Conservation (phyloP, 2,113 vertebrate genomes). For the Arothron firmamentum region DNA sequence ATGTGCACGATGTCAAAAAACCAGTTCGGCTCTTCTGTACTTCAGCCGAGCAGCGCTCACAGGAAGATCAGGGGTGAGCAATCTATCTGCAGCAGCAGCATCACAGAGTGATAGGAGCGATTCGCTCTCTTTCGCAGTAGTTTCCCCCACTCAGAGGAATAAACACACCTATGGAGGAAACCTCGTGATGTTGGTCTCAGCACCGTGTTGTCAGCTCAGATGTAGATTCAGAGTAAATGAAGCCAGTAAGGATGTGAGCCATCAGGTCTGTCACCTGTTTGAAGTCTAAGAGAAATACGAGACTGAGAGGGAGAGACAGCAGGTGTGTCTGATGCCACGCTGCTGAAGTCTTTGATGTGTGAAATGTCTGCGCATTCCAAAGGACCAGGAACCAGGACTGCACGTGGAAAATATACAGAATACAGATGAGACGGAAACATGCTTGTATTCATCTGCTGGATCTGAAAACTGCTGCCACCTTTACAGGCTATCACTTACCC, state of each 20-base stretch:
- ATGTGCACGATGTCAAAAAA: too few species aligned
- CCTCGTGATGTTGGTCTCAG: slow-evolving; percentile 1
- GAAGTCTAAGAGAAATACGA: slow-evolving; percentile 23
- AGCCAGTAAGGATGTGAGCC: slow-evolving; percentile 2
- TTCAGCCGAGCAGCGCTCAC: too few species aligned
- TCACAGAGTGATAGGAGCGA: too few species aligned
- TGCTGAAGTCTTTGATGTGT: slow-evolving; percentile 57
- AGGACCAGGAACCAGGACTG: slow-evolving; percentile 62
- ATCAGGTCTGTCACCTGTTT: slow-evolving; percentile 41
- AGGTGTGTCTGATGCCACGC: slow-evolving; percentile 53
- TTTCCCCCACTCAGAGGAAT: too few species aligned
- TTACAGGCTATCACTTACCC: too few species aligned
- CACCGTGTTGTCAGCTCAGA: background rate
- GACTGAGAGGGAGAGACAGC: slow-evolving; percentile 17
- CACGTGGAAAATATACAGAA: slow-evolving; percentile 58
- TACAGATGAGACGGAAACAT: background rate
- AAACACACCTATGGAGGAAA: too few species aligned
- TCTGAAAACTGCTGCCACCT: too few species aligned
- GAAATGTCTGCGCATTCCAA: slow-evolving; percentile 58
- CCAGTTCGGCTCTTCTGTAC: too few species aligned
- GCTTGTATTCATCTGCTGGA: slow-evolving; percentile 4
- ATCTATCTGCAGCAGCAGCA: too few species aligned
- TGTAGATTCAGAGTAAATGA: slow-evolving; percentile 31
- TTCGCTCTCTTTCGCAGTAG: too few species aligned
- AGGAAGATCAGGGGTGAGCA: too few species aligned